Conservation (phyloP, 2,797 vertebrate species). For the Naso thynnoides region DNA sequence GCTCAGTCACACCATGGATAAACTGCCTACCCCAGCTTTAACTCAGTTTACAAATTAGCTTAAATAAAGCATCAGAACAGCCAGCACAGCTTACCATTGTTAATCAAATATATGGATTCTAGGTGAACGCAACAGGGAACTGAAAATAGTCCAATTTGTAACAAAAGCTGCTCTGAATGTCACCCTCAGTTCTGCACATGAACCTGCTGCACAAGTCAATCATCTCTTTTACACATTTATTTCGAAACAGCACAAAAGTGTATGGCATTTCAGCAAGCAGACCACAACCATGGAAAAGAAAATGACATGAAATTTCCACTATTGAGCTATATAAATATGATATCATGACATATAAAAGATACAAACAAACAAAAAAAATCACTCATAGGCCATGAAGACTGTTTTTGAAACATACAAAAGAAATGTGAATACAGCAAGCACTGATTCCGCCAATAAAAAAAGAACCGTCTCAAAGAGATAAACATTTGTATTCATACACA, state of each 20-base stretch:
- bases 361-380: slow-evolving; percentile 70
- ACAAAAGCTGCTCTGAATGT: not conserved
- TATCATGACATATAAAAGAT: slow-evolving; percentile 82
- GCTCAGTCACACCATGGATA: no score
- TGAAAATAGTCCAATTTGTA: not conserved
- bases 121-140: not conserved
- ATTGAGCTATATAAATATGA: slow-evolving; percentile 86
- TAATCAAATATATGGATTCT: not conserved
- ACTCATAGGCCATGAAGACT: slow-evolving; percentile 67
- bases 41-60: no score
- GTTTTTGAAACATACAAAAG: slow-evolving; percentile 76
- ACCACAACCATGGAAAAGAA: slow-evolving; percentile 83
- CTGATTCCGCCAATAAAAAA: slow-evolving; percentile 79
- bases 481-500: slow-evolving; percentile 79
- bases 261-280: slow-evolving; percentile 88
- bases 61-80: no score
- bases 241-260: slow-evolving; percentile 86
- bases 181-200: slow-evolving; percentile 15
- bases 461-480: slow-evolving; percentile 75
- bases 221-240: slow-evolving; percentile 84
- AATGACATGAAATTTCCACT: slow-evolving; percentile 80
- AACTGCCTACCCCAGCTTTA: no score
- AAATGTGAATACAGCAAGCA: slow-evolving; percentile 81
- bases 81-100: not conserved
- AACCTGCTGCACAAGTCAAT: slow-evolving; percentile 3